Percentiles rank a stretch among this genome's conserved stretches.
phyloP scores from a whole-genome alignment of 2,797 vertebrate genomes.

The Megalops cyprinoides region DNA sequence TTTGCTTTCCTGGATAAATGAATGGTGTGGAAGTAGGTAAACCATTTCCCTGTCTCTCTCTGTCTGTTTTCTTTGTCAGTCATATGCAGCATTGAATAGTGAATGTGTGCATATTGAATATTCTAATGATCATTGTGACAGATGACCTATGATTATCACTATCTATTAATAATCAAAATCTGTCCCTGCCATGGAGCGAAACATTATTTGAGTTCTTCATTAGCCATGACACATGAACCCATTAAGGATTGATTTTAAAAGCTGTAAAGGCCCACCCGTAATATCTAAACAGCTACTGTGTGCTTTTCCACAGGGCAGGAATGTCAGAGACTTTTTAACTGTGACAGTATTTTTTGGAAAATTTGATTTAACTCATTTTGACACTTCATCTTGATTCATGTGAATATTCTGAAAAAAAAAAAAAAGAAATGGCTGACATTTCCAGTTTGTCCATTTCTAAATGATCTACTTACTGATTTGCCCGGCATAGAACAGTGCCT shows the following conservation, averaged over 20 bases:
- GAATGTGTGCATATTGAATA: not conserved
- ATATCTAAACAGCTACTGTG: not conserved
- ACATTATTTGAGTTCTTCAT: not conserved
- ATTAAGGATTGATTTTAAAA: constrained; percentile 16
- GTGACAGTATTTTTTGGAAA: no score
- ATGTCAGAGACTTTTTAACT: no score
- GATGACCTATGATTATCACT: not conserved
- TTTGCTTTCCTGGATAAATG: not conserved
- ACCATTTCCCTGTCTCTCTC: not conserved
- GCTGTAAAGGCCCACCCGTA: not conserved
- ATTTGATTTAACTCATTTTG: no score
- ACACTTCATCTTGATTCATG: no score
- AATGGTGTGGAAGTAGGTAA: not conserved
- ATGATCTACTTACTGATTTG: no score
- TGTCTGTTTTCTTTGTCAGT: not conserved
- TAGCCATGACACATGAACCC: not conserved
- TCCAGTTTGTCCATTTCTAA: no score
- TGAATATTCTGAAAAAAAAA: no score
- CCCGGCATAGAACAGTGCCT: no score
- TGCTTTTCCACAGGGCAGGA: not conserved
- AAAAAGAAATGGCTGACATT: no score
- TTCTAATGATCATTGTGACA: not conserved
- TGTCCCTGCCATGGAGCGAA: not conserved
- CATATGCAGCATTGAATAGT: not conserved
- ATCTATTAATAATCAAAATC: not conserved